phyloP scores from a whole-genome alignment of 2,113 vertebrate species.

The Pollachius pollachius region DNA sequence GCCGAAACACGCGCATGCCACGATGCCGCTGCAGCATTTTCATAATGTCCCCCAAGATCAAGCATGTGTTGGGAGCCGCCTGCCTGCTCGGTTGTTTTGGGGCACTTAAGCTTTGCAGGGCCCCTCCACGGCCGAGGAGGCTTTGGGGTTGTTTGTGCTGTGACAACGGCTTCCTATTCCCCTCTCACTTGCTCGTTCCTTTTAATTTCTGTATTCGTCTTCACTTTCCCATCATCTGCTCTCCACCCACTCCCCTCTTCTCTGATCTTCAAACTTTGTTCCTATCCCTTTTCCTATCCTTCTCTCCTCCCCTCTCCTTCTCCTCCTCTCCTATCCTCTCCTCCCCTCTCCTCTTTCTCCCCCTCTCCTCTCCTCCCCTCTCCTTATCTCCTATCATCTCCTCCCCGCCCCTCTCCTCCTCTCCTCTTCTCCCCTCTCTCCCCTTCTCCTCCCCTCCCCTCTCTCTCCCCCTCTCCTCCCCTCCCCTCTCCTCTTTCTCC shows the following conservation, averaged over 20 bases:
- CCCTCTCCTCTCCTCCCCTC: neutral
- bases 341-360: neutral
- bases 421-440: neutral
- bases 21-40: neutral
- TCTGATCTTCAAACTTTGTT: neutral
- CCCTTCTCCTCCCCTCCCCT: neutral
- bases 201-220: neutral
- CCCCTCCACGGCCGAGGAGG: neutral
- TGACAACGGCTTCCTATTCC: too few species aligned
- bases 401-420: neutral
- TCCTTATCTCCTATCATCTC: neutral
- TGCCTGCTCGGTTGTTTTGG: too few species aligned
- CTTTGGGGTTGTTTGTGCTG: constrained; percentile 9
- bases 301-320: neutral
- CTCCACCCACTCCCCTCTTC: neutral
- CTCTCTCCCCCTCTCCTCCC: neutral
- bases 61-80: too few species aligned
- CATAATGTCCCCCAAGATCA: too few species aligned
- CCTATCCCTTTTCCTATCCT: neutral
- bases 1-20: constrained; percentile 32
- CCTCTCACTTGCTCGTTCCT: neutral
- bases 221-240: neutral
- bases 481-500: neutral
- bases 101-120: too few species aligned
- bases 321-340: neutral